Percentiles rank a stretch among this genome's conserved stretches.
phyloP scores from a whole-genome alignment of 2,113 vertebrate species.

The Seriola dumerili region DNA sequence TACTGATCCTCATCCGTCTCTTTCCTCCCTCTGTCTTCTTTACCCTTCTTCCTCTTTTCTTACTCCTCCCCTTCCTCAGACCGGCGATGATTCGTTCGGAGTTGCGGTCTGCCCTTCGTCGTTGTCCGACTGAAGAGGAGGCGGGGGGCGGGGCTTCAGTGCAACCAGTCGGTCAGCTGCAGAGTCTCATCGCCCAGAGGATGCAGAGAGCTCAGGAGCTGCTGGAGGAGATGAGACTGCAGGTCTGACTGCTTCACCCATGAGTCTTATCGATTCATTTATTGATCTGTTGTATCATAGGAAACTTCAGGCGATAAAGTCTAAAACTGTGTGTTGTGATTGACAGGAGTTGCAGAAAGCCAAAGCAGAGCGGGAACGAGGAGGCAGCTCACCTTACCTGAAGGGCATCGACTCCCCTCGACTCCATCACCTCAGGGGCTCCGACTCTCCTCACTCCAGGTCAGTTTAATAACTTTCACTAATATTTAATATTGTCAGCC shows the following conservation, averaged over 20 bases:
- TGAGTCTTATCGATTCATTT: neutral
- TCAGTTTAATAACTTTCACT: neutral
- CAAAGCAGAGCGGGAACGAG: slow-evolving; percentile 66
- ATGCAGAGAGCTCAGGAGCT: slow-evolving; percentile 97
- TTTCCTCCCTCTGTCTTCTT: neutral
- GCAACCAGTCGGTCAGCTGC: slow-evolving; percentile 87
- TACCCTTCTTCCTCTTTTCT: neutral
- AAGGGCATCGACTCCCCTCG: slow-evolving; percentile 77
- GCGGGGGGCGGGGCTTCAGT: slow-evolving; percentile 60
- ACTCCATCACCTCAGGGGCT: slow-evolving; percentile 73
- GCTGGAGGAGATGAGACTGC: slow-evolving; percentile 91
- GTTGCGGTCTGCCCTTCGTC: slow-evolving; percentile 64
- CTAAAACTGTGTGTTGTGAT: neutral
- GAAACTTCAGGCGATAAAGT: neutral
- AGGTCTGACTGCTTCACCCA: slow-evolving; percentile 65
- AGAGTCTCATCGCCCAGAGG: slow-evolving; percentile 93
- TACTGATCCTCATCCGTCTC: too few relatives aligned
- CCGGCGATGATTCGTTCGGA: slow-evolving; percentile 67
- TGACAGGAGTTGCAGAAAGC: slow-evolving; percentile 79
- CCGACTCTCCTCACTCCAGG: slow-evolving; percentile 72
- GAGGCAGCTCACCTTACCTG: slow-evolving; percentile 60
- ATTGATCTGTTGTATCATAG: neutral
- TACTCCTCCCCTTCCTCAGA: slow-evolving; percentile 25
- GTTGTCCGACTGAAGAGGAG: slow-evolving; percentile 81
- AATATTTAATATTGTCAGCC: neutral